Evolutionary conservation across 1,140 invertebrate species (phyloP).

Genomic region (Sogatella furcifera): DNA sequence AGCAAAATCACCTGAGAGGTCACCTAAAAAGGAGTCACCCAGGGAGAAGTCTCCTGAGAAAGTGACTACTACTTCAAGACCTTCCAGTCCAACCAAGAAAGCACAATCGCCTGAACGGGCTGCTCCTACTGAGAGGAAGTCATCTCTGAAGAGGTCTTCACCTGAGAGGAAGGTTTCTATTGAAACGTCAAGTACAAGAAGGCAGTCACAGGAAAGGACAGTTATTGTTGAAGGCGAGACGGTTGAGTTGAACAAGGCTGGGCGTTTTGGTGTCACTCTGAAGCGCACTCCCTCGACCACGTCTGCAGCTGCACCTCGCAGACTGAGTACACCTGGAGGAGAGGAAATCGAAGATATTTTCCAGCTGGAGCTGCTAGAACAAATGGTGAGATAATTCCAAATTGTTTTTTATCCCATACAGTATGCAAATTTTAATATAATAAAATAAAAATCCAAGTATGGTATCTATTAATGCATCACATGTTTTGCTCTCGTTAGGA

Average conservation of each 20-base stretch:
- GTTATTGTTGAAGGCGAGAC: constrained; percentile 3
- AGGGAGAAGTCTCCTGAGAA: constrained; percentile 11
- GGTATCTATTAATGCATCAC: too few relatives aligned
- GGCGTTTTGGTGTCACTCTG: constrained; percentile 52
- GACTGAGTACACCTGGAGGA: constrained; percentile 20
- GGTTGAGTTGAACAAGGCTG: constrained; percentile 22
- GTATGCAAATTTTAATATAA: too few relatives aligned
- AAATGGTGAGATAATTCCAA: constrained; percentile 40
- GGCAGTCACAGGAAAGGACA: background rate
- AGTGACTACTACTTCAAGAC: background rate
- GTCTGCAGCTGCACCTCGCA: background rate
- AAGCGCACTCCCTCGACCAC: constrained; percentile 36
- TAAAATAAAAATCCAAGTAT: too few relatives aligned
- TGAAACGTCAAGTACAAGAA: constrained; percentile 1
- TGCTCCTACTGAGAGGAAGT: background rate
- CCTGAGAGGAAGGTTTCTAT: constrained; percentile 9
- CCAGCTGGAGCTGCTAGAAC: constrained; percentile 52
- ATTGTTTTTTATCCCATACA: too few relatives aligned
- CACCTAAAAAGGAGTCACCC: background rate
- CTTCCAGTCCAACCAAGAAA: background rate
- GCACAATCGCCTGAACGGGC: constrained; percentile 4
- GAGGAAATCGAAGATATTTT: constrained; percentile 56
- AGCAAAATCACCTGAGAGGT: constrained; percentile 8
- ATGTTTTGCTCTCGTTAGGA: too few relatives aligned
- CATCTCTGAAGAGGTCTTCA: constrained; percentile 7